Base-by-base conservation (phyloP, 1,140 invertebrate species). In the Drosophila prosaltans region DNA sequence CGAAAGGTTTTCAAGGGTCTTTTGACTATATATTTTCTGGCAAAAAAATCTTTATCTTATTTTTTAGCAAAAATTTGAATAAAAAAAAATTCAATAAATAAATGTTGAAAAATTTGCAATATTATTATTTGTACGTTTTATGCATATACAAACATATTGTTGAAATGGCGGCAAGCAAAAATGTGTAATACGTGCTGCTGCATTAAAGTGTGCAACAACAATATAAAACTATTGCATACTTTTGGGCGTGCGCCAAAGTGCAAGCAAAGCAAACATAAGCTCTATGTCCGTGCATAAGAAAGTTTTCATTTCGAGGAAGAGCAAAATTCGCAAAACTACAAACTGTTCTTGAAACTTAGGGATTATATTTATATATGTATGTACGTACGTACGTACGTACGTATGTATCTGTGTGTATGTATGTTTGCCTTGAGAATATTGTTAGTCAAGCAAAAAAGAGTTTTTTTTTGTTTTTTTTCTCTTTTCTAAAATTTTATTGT, bases 121-220 rank as follows among this genome's bases (percentile, higher is more conserved):
- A 51, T 51, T 26, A 10, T 26, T 51, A 26, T 51, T 51, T 51
- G 45, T 26, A 10, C 2, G 8, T 51, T 51, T 10, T 51, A 8
- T 24, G 16, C 16, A 24, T 48, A 8, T n/a, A 16, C 16, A 16
- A 16, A 16, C 16, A 16, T 21, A 6, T 21, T 6, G 45, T 21
- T 3, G 7, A 21, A 9, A 8, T 8, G 16, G 45, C 45, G 39
- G 39, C 39, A 40, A 40, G 9, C 6, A 21, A 10, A 51, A 51
- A 51, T 51, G 21, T 51, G 45, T 51, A 51, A 51, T 51, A 51
- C 45, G 45, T 51, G 45, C 45, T 11, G 45, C 21, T 26, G 45
- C 45, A 51, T 51, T 51, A 26, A 48, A 24, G 21, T 48, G 16
- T 21, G 45, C 45, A 48, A 51, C 45, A 51, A 51, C 45, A 48